Conservation (phyloP, 2,888 invertebrate genomes). For the Erpobdella octoculata region DNA sequence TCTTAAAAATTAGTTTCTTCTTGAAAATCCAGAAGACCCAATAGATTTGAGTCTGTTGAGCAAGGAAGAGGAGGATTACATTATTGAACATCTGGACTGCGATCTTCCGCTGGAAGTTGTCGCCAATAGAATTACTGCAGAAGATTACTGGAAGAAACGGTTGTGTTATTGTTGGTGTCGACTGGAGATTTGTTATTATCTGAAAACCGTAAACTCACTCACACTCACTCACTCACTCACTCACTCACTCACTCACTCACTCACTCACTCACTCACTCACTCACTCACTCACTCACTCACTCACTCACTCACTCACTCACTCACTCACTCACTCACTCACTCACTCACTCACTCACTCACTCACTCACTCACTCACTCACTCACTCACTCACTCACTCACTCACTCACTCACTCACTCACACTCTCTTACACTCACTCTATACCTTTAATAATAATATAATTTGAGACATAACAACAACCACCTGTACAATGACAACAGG, state of each 20-base stretch:
- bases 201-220: too few relatives aligned
- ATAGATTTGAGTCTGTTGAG: conserved; percentile 6
- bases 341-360: too few relatives aligned
- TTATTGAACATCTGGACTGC: background rate
- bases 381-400: background rate
- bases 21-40: background rate
- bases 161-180: background rate
- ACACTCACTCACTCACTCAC: conserved; percentile 11
- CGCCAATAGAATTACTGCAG: background rate
- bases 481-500: background rate
- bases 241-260: conserved; percentile 15
- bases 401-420: background rate
- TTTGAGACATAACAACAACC: too few relatives aligned
- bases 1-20: background rate
- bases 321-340: too few relatives aligned
- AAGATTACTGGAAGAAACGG: conserved; percentile 18
- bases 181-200: too few relatives aligned
- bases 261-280: background rate
- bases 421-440: background rate
- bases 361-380: background rate
- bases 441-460: background rate
- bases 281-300: conserved; percentile 6
- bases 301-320: conserved; percentile 10
- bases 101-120: conserved; percentile 8
- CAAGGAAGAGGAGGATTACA: background rate